A percentile compares a stretch with the other conserved stretches of the same genome.
Evolutionary conservation across 2,888 invertebrate genomes (phyloP).

Genomic region (Melinaea menophilus): DNA sequence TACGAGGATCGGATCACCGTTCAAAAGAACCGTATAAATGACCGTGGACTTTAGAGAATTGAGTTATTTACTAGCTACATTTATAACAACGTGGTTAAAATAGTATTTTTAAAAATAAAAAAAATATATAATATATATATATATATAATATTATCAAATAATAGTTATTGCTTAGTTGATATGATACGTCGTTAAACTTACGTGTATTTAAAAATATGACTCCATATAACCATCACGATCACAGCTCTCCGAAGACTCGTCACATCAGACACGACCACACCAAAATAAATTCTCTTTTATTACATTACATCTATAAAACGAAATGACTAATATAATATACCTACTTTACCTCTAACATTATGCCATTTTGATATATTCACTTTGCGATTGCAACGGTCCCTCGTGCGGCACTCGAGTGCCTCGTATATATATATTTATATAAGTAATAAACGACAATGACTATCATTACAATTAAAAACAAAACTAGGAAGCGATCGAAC

Average conservation of each 20-base stretch:
- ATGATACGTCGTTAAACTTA: slow-evolving; percentile 76
- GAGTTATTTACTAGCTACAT: slow-evolving; percentile 74
- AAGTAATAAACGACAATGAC: slow-evolving; percentile 55
- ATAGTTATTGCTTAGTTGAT: slow-evolving; percentile 78
- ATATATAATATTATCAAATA: slow-evolving; percentile 57
- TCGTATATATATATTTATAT: slow-evolving; percentile 66
- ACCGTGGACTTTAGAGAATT: slow-evolving; percentile 72
- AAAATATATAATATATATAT: slow-evolving; percentile 39
- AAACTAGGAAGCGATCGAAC: slow-evolving; percentile 62
- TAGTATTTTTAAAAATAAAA: slow-evolving; percentile 70
- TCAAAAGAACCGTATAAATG: slow-evolving; percentile 74
- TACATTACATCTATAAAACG: slow-evolving; percentile 75
- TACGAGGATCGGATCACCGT: slow-evolving; percentile 59
- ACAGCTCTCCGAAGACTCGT: slow-evolving; percentile 77
- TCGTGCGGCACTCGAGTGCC: slow-evolving; percentile 75
- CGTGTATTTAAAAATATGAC: slow-evolving; percentile 76
- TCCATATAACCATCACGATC: slow-evolving; percentile 77
- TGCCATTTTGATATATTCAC: slow-evolving; percentile 77
- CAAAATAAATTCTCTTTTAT: slow-evolving; percentile 75
- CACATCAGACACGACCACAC: slow-evolving; percentile 72
- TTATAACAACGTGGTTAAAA: slow-evolving; percentile 76
- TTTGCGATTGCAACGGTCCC: slow-evolving; percentile 79
- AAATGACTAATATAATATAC: slow-evolving; percentile 76
- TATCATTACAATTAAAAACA: slow-evolving; percentile 52
- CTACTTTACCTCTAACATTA: slow-evolving; percentile 77